Evolutionary conservation across 2,888 invertebrate genomes (phyloP).

Genomic region (Bhutanitis thaidina): DNA sequence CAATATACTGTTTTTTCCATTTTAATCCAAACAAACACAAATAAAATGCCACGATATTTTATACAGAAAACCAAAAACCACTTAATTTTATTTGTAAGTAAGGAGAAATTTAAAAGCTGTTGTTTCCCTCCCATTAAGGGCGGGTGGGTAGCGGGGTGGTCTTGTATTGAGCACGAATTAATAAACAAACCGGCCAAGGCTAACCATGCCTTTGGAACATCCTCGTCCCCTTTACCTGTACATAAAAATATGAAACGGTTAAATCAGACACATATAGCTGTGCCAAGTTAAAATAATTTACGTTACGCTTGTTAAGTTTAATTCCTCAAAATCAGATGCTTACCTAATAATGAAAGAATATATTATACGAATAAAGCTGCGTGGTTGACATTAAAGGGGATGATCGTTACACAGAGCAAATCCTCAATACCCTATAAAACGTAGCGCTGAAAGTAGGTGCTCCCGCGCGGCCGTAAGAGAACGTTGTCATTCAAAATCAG

Average conservation of each 20-base stretch:
- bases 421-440: constrained; percentile 68
- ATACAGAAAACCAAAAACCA: constrained; percentile 24
- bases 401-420: constrained; percentile 45
- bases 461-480: constrained; percentile 70
- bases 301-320: no score
- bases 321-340: neutral
- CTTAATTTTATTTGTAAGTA: constrained; percentile 51
- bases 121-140: constrained; percentile 68
- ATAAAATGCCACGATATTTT: constrained; percentile 7
- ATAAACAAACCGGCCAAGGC: constrained; percentile 74
- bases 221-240: constrained; percentile 51
- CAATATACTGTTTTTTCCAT: constrained; percentile 18
- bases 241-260: constrained; percentile 9
- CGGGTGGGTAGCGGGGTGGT: constrained; percentile 51
- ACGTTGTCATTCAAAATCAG: constrained; percentile 86
- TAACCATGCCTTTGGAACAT: constrained; percentile 58
- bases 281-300: no score
- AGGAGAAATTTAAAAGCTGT: constrained; percentile 65
- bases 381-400: neutral
- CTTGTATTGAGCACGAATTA: constrained; percentile 66
- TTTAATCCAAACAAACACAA: neutral
- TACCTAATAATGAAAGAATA: neutral
- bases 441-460: constrained; percentile 63
- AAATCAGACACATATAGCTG: no score
- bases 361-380: neutral